phyloP scores from a whole-genome alignment of 2,797 vertebrate genomes.

The Phoxinus dragarum region DNA sequence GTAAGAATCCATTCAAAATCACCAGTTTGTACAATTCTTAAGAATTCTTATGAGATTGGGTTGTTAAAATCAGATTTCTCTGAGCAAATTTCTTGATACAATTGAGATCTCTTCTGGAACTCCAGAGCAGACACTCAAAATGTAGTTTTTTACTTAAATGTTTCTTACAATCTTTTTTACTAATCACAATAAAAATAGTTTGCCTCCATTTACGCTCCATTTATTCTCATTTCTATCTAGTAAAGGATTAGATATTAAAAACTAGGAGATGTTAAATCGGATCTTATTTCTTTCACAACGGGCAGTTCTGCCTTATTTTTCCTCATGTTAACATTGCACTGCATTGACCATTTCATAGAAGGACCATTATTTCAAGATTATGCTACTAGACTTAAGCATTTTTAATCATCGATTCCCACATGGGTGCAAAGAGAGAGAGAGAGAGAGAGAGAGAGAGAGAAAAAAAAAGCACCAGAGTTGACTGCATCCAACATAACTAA shows the following conservation, averaged over 20 bases:
- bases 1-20: neutral
- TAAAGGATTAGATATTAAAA: too few relatives aligned
- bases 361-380: conserved; percentile 22
- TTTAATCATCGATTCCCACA: neutral
- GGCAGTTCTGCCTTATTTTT: too few relatives aligned
- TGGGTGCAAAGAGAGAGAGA: neutral
- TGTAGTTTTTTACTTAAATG: too few relatives aligned
- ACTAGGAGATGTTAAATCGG: neutral
- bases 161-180: neutral
- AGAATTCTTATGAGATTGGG: neutral
- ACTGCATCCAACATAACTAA: conserved; percentile 10
- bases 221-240: neutral
- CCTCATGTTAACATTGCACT: neutral
- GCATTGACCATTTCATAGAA: neutral
- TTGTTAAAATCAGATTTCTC: neutral
- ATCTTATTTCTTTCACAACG: neutral
- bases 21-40: neutral
- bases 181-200: neutral
- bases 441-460: too few relatives aligned
- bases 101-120: neutral
- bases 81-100: neutral
- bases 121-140: neutral
- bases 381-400: neutral
- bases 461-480: neutral
- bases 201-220: neutral